phyloP scores from a whole-genome alignment of 1,140 invertebrate species.

The Cherax destructor region DNA sequence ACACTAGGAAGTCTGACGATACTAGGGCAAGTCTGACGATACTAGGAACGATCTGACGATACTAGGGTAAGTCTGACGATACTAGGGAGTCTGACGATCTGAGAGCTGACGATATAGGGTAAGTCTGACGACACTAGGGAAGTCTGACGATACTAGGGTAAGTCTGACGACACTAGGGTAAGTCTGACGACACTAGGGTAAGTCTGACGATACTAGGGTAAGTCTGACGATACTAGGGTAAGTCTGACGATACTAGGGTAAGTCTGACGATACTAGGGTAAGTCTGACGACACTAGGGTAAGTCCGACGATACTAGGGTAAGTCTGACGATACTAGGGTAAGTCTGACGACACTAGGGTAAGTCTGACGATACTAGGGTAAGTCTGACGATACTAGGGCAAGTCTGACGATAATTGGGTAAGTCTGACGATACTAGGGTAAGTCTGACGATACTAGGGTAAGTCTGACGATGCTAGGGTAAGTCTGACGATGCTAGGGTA shows the following conservation, averaged over 20 bases:
- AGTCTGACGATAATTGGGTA: too few species aligned
- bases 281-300: constrained; percentile 75
- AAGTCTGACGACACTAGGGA: too few species aligned
- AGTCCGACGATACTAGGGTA: constrained; percentile 81
- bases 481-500: too few species aligned
- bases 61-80: constrained; percentile 80
- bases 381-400: not conserved
- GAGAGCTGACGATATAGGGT: too few species aligned
- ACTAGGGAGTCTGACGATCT: constrained; percentile 73
- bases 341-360: too few species aligned
- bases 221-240: too few species aligned
- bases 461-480: not conserved
- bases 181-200: too few species aligned
- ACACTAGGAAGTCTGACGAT: not conserved
- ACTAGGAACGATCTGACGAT: constrained; percentile 74
- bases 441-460: constrained; percentile 81
- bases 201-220: too few species aligned
- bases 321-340: not conserved
- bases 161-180: too few species aligned
- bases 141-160: too few species aligned
- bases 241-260: constrained; percentile 73
- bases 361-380: not conserved
- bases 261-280: constrained; percentile 81
- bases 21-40: too few species aligned
- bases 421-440: constrained; percentile 73